These are phyloP conservation scores for Pleuronectes platessa DNA, from an alignment of 2,113 vertebrate genomes.

Conservation along the genomic window DNA sequence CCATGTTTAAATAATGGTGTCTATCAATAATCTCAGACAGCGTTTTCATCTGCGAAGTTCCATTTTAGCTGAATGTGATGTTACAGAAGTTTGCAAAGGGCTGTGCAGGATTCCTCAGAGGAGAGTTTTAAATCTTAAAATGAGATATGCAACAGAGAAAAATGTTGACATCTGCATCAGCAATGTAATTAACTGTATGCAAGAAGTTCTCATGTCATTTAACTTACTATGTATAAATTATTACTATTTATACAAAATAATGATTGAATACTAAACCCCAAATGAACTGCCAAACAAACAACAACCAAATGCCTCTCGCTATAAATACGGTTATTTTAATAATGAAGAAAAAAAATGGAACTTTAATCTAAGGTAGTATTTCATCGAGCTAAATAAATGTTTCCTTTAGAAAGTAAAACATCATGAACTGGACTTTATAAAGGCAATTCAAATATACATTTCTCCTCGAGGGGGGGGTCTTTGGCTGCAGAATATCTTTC, in stretches of 20 bases:
- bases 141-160: conserved; percentile 1
- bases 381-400: conserved; percentile 14
- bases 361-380: conserved; percentile 2
- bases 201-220: conserved; percentile 7
- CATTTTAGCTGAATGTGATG: conserved; percentile 59
- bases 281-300: too few relatives aligned
- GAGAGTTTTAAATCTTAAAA: background rate
- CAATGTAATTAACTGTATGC: background rate
- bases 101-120: conserved; percentile 16
- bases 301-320: background rate
- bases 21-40: conserved; percentile 68
- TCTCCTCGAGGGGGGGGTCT: conserved; percentile 22
- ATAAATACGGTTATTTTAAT: background rate
- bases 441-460: conserved; percentile 29
- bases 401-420: conserved; percentile 13
- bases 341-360: background rate
- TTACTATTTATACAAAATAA: too few relatives aligned
- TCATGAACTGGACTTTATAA: background rate
- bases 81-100: conserved; percentile 56
- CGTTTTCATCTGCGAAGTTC: conserved; percentile 60
- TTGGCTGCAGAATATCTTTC: conserved; percentile 24
- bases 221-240: too few relatives aligned
- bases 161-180: background rate
- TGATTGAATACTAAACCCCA: too few relatives aligned
- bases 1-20: conserved; percentile 75